phyloP scores from a whole-genome alignment of 1,140 invertebrate genomes.

The Trypoxylus dichotomus region DNA sequence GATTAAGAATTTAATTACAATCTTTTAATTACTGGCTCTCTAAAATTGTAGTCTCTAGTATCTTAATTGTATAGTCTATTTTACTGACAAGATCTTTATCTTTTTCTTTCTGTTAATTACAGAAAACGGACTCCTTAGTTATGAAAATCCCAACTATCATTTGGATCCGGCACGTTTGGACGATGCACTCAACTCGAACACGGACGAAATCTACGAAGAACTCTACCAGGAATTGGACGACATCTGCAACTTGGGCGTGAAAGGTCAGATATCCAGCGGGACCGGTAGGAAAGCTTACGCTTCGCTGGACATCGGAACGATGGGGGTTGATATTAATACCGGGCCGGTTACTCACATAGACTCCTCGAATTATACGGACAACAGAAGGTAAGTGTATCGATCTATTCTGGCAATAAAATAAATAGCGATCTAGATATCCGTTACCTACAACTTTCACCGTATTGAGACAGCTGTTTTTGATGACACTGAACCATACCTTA shows the following conservation, averaged over 20 bases:
- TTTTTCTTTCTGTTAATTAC: slow-evolving; percentile 48
- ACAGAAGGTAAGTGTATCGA: slow-evolving; percentile 54
- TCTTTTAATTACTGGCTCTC: too few relatives aligned
- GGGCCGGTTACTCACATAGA: slow-evolving; percentile 62
- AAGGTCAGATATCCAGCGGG: slow-evolving; percentile 43
- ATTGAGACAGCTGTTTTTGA: too few relatives aligned
- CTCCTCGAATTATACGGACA: slow-evolving; percentile 64
- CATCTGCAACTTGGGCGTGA: slow-evolving; percentile 56
- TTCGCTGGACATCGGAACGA: slow-evolving; percentile 66
- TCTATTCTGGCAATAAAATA: neutral
- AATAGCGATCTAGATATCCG: neutral
- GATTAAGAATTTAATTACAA: too few relatives aligned
- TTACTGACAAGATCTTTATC: too few relatives aligned
- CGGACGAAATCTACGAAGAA: slow-evolving; percentile 61
- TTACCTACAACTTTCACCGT: too few relatives aligned
- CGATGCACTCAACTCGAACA: slow-evolving; percentile 78
- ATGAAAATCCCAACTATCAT: slow-evolving; percentile 84
- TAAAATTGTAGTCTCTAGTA: too few relatives aligned
- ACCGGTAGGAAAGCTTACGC: slow-evolving; percentile 65
- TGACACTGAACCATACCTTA: too few relatives aligned
- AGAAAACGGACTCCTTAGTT: slow-evolving; percentile 85
- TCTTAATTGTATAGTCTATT: too few relatives aligned
- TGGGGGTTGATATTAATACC: slow-evolving; percentile 71
- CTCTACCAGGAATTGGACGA: slow-evolving; percentile 66
- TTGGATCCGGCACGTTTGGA: slow-evolving; percentile 74